Base-by-base conservation (phyloP, 35 echinoderm and acorn worm species). In the Holothuria glaberrima region DNA sequence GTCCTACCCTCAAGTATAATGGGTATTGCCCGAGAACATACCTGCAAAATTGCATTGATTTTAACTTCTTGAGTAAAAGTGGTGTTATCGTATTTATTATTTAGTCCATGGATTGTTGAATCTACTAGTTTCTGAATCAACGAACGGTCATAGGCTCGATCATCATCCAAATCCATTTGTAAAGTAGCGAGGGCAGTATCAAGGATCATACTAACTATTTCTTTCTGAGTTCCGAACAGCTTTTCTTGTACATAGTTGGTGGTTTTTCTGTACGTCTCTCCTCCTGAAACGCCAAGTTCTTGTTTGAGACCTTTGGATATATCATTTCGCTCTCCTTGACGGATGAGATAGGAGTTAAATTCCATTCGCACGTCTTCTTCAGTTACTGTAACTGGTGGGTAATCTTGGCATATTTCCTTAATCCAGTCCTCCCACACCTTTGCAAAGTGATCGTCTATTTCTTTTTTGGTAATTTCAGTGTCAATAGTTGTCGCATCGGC, bases 271-370 rank as follows among this genome's bases (percentile, higher is more conserved):
- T 48, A 25, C 66, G 22, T 33, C 10, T 54, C 16, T 54, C 13
- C 66, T 30, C 77, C 22, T 36, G 82, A 63, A 45, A 86, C 24
- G 9, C 34, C 61, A 64, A 86, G 61, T 64, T 86, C 65, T 6
- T 64, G 30, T 64, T 86, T 86, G 22, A 86, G 82, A 27, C 46
- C 61, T 67, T 86, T 86, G 13, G 82, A 21, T 31, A 86, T 16
- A 52, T 86, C 82, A 7, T 45, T 67, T 10, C 59, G 61, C 59
- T 67, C 27, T 38, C 82, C 82, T 41, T 86, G 82, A 16, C 17
- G 16, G 30, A 67, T 61, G 82, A 86, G 17, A 32, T 64, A 86
- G 22, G 57, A 27, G 52, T 59, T 32, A 67, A 86, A 64, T 24
- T 86, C 82, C 28, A 29, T 67, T 25, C 12, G 6, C 31, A 86